Conservation (phyloP, 2,113 vertebrate species). For the Cavia aperea region DNA sequence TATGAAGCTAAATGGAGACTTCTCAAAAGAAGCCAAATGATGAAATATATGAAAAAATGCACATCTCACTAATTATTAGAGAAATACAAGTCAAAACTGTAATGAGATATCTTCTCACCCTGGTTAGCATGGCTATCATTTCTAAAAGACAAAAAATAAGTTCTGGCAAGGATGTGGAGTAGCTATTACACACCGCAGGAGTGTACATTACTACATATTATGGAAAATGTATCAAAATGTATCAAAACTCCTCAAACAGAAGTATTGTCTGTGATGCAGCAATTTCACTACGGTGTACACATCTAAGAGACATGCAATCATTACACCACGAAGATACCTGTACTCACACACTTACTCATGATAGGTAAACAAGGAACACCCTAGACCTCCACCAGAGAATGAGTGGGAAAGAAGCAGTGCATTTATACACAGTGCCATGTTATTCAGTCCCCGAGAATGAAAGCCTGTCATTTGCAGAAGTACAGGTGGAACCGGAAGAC, state of each 20-base stretch:
- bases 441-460: not conserved
- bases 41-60: not conserved
- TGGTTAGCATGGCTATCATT: not conserved
- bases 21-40: not conserved
- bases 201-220: not conserved
- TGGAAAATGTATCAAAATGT: not conserved
- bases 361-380: not conserved
- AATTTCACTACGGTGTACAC: not conserved
- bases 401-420: not conserved
- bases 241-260: not conserved
- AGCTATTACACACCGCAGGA: not conserved
- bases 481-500: not conserved
- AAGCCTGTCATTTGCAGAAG: not conserved
- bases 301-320: not conserved
- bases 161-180: not conserved
- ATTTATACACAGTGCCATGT: not conserved
- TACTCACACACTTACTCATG: not conserved
- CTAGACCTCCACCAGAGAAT: not conserved
- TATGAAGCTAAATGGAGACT: not conserved
- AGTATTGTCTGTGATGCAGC: not conserved
- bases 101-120: not conserved
- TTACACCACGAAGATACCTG: not conserved
- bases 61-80: not conserved
- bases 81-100: not conserved
- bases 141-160: not conserved